phyloP scores from a whole-genome alignment of 2,113 vertebrate species.

The Pimephales promelas region DNA sequence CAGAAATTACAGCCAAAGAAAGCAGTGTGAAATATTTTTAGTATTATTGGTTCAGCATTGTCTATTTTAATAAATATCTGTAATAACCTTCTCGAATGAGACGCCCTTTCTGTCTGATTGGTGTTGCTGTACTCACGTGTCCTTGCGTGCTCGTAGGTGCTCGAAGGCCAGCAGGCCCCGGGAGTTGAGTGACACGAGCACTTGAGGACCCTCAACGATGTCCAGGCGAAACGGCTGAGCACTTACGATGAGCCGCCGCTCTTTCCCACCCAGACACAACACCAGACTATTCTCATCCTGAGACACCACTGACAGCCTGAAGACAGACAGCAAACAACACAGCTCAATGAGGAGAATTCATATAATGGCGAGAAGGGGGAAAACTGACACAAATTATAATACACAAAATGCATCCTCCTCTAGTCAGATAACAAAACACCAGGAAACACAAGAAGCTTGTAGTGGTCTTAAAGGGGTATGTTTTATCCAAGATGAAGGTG shows the following conservation, averaged over 20 bases:
- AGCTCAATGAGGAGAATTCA: not conserved
- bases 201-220: conserved; percentile 81
- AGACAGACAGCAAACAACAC: not conserved
- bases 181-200: conserved; percentile 89
- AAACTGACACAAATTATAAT: not conserved
- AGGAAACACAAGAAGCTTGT: not conserved
- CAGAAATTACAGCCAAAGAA: conserved; percentile 7
- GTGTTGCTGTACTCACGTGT: conserved; percentile 84
- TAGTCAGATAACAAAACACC: not conserved
- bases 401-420: not conserved
- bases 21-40: not conserved
- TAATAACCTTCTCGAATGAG: not conserved
- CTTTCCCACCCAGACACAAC: conserved; percentile 77
- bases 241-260: conserved; percentile 84
- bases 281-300: conserved; percentile 86
- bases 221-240: conserved; percentile 87
- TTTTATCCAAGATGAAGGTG: too few species aligned
- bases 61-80: not conserved
- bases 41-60: not conserved
- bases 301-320: conserved; percentile 81
- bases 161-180: conserved; percentile 88
- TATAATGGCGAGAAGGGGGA: not conserved
- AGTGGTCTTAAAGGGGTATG: not conserved
- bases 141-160: conserved; percentile 85
- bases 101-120: conserved; percentile 52